phyloP scores from a whole-genome alignment of 2,888 invertebrate species.

The Diarsia mendica region DNA sequence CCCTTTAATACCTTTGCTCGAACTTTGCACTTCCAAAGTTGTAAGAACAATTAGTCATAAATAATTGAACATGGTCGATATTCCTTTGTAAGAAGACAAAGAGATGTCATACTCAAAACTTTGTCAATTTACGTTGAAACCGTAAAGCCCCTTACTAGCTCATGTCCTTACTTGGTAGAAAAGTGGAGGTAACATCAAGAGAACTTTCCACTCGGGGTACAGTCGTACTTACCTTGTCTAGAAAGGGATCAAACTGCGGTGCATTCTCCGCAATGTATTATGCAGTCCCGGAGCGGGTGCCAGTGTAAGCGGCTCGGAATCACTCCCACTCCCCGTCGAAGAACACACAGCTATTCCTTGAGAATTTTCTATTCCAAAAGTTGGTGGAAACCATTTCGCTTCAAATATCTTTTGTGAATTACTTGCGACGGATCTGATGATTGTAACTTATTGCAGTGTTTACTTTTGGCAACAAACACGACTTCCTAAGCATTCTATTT shows the following conservation, averaged over 20 bases:
- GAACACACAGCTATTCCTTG: slow-evolving; percentile 81
- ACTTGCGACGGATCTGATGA: slow-evolving; percentile 79
- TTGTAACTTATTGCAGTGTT: slow-evolving; percentile 75
- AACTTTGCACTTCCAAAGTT: slow-evolving; percentile 78
- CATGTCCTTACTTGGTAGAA: slow-evolving; percentile 84
- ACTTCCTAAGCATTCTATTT: slow-evolving; percentile 26
- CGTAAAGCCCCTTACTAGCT: slow-evolving; percentile 85
- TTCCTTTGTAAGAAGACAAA: slow-evolving; percentile 85
- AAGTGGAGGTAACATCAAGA: slow-evolving; percentile 86
- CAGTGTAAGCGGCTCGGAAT: slow-evolving; percentile 87
- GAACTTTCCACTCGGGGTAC: slow-evolving; percentile 84
- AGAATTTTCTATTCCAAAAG: slow-evolving; percentile 84
- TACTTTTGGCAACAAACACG: slow-evolving; percentile 58
- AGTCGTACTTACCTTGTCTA: slow-evolving; percentile 89
- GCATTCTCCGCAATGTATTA: slow-evolving; percentile 90
- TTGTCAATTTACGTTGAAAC: slow-evolving; percentile 86
- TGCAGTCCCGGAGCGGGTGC: slow-evolving; percentile 85
- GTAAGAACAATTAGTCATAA: slow-evolving; percentile 85
- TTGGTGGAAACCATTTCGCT: slow-evolving; percentile 78
- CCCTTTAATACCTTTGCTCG: slow-evolving; percentile 70
- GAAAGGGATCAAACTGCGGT: slow-evolving; percentile 89
- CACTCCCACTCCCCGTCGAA: slow-evolving; percentile 78
- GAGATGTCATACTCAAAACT: slow-evolving; percentile 87
- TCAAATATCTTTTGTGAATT: slow-evolving; percentile 82
- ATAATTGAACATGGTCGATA: slow-evolving; percentile 86